Conservation (phyloP, 1,140 invertebrate species). For the Apis laboriosa region DNA sequence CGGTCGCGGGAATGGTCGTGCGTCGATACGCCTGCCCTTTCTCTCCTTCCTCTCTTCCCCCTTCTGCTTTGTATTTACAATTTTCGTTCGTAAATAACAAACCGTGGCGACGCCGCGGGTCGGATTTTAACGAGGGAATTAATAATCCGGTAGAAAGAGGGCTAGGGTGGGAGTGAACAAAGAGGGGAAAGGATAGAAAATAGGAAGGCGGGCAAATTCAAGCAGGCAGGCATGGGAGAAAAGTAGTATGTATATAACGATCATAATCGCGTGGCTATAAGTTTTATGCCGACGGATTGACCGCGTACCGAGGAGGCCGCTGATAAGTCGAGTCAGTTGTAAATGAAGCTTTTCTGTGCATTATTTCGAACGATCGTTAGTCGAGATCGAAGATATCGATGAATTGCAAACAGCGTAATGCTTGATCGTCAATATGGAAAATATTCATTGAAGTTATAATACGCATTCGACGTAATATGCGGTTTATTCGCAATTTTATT, state of each 20-base stretch:
- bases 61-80: conserved; percentile 71
- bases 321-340: conserved; percentile 15
- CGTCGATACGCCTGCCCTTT: conserved; percentile 55
- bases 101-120: conserved; percentile 65
- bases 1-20: conserved; percentile 63
- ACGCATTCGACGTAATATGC: background rate
- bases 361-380: conserved; percentile 13
- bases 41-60: background rate
- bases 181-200: background rate
- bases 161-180: background rate
- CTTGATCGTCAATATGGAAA: background rate
- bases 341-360: conserved; percentile 18
- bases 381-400: background rate
- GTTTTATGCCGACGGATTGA: conserved; percentile 28
- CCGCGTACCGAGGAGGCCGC: conserved; percentile 13
- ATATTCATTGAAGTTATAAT: background rate
- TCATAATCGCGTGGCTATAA: conserved; percentile 14
- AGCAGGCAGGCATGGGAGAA: background rate
- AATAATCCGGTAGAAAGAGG: conserved; percentile 59
- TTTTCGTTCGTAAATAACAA: conserved; percentile 73
- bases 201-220: conserved; percentile 31
- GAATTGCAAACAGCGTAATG: background rate
- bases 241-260: conserved; percentile 11
- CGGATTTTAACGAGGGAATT: conserved; percentile 71
- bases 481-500: background rate